A percentile compares a stretch with the other conserved stretches of the same genome.
Evolutionary conservation across 2,797 vertebrate species (phyloP).

Genomic region (Ptychadena robeensis): DNA sequence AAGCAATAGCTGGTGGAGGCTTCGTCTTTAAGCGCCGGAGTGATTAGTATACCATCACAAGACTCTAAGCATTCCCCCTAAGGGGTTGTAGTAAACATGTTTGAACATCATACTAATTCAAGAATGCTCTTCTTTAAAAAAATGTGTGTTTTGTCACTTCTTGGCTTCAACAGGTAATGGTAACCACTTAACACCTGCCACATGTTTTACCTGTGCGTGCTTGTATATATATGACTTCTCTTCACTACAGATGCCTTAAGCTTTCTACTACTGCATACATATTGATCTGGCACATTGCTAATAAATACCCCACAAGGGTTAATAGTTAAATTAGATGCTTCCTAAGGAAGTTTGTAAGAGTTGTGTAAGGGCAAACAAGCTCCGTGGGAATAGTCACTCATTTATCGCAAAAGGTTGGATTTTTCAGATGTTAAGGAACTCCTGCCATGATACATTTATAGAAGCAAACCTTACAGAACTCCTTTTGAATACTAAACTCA

Average conservation of each 20-base stretch:
- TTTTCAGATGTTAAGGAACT: too few species aligned
- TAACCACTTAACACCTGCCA: neutral
- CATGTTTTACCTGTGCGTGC: neutral
- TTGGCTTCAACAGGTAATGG: conserved; percentile 7
- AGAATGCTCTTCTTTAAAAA: neutral
- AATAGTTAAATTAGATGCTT: conserved; percentile 14
- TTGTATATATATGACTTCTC: neutral
- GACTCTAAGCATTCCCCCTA: neutral
- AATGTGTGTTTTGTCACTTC: neutral
- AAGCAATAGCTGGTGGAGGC: neutral
- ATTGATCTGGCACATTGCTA: conserved; percentile 2
- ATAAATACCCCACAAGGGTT: neutral
- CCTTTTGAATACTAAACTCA: too few species aligned
- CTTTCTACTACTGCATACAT: neutral
- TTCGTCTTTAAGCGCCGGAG: neutral
- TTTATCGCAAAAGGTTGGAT: too few species aligned
- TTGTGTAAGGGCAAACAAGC: neutral
- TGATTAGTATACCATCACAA: neutral
- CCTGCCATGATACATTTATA: too few species aligned
- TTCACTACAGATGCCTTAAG: neutral
- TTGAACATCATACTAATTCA: neutral
- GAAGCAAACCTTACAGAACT: too few species aligned
- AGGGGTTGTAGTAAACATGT: neutral
- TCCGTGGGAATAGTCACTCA: neutral
- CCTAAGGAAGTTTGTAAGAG: conserved; percentile 42